Evolutionary conservation across 1,140 invertebrate genomes (phyloP).

Genomic region (Dryas iulia): DNA sequence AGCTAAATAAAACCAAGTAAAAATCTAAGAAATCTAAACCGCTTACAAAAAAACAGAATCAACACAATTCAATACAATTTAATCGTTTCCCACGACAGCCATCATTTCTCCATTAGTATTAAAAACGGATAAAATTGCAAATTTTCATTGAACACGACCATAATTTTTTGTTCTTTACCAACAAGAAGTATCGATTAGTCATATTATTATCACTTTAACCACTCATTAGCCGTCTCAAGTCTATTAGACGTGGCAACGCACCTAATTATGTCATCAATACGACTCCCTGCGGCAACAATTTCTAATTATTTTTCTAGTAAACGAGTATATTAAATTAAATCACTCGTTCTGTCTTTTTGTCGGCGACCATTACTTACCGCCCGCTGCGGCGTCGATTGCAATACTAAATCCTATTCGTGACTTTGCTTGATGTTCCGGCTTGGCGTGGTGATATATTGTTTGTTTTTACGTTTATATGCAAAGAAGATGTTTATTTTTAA

Average conservation of each 20-base stretch:
- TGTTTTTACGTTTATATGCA: neutral
- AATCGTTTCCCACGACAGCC: neutral
- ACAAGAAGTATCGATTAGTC: neutral
- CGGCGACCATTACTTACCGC: constrained; percentile 21
- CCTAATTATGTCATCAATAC: neutral
- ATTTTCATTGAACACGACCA: neutral
- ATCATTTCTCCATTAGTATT: neutral
- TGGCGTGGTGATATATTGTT: neutral
- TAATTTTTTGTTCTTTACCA: neutral
- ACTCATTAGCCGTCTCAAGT: neutral
- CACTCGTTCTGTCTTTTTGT: constrained; percentile 25
- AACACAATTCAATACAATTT: no score
- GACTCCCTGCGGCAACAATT: constrained; percentile 13
- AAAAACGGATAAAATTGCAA: neutral
- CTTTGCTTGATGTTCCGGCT: constrained; percentile 9
- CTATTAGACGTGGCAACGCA: neutral
- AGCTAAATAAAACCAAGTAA: neutral
- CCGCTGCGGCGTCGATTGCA: constrained; percentile 27
- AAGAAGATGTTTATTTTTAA: neutral
- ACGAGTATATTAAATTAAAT: constrained; percentile 18
- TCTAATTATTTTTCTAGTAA: constrained; percentile 30
- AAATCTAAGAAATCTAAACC: no score
- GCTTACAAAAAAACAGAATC: no score
- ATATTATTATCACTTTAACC: neutral
- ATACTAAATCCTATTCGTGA: constrained; percentile 20